phyloP scores from a whole-genome alignment of 2,888 invertebrate species.

The Chorisops tibialis region DNA sequence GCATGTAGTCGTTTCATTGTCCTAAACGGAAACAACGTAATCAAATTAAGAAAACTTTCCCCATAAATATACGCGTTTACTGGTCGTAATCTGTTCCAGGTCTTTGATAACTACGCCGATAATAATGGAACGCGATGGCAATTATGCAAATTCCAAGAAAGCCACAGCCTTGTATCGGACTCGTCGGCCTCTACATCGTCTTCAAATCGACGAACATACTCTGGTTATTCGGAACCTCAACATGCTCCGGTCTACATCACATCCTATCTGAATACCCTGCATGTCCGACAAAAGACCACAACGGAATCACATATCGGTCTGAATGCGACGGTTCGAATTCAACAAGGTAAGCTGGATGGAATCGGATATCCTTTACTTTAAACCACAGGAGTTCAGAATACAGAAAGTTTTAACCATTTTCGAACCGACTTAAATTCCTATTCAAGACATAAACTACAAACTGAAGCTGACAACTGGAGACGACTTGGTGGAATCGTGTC shows the following conservation, averaged over 20 bases:
- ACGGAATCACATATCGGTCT: slow-evolving; percentile 54
- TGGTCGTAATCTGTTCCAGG: slow-evolving; percentile 44
- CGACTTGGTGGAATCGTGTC: slow-evolving; percentile 65
- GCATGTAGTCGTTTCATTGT: not conserved
- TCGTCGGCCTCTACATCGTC: slow-evolving; percentile 34
- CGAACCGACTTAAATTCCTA: not conserved
- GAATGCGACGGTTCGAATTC: slow-evolving; percentile 62
- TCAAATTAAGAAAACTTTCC: no score
- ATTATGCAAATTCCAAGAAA: slow-evolving; percentile 54
- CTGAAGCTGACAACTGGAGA: slow-evolving; percentile 61
- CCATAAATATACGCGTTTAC: no score
- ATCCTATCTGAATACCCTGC: slow-evolving; percentile 65
- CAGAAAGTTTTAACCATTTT: not conserved
- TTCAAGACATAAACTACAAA: slow-evolving; percentile 61
- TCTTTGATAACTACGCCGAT: slow-evolving; percentile 68
- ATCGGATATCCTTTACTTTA: not conserved
- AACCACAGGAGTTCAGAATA: no score
- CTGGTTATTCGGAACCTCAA: slow-evolving; percentile 31
- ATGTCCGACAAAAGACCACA: slow-evolving; percentile 56
- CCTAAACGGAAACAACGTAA: no score
- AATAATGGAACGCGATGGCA: slow-evolving; percentile 68
- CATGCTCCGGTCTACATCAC: slow-evolving; percentile 58
- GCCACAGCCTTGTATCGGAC: not conserved
- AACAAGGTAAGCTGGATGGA: slow-evolving; percentile 52
- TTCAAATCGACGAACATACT: slow-evolving; percentile 56